phyloP scores from a whole-genome alignment of 2,113 vertebrate genomes.

The Circaetus cinerascens region DNA sequence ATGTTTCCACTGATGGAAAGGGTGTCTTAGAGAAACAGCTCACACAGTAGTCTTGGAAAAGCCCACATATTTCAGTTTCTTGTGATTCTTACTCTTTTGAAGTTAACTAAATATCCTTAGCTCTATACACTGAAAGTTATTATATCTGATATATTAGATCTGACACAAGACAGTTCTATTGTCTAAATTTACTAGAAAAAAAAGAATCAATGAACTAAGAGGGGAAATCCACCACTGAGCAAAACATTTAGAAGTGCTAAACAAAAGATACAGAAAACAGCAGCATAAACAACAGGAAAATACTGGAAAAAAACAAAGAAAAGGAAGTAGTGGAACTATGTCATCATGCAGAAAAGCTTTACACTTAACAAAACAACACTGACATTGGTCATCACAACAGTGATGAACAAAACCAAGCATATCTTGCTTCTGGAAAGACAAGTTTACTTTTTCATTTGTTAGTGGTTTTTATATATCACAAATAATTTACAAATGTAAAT shows the following conservation, averaged over 20 bases:
- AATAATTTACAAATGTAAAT: neutral
- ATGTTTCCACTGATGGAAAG: neutral
- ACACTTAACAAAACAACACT: neutral
- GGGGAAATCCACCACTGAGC: neutral
- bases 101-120: neutral
- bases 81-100: neutral
- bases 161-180: neutral
- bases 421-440: neutral
- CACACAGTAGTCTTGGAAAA: neutral
- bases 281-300: neutral
- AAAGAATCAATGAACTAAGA: neutral
- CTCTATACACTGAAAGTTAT: neutral
- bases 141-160: neutral
- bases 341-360: neutral
- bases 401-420: neutral
- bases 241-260: neutral
- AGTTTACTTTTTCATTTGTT: neutral
- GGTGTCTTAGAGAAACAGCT: neutral
- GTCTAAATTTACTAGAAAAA: neutral
- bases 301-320: neutral
- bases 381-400: neutral
- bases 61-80: neutral
- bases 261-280: neutral
- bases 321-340: neutral
- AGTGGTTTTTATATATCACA: neutral